A percentile compares a stretch with the other conserved stretches of the same genome.
These are phyloP conservation scores for Cryptocephalus primarius DNA, from an alignment of 2,888 invertebrate species.

Conservation along the genomic window DNA sequence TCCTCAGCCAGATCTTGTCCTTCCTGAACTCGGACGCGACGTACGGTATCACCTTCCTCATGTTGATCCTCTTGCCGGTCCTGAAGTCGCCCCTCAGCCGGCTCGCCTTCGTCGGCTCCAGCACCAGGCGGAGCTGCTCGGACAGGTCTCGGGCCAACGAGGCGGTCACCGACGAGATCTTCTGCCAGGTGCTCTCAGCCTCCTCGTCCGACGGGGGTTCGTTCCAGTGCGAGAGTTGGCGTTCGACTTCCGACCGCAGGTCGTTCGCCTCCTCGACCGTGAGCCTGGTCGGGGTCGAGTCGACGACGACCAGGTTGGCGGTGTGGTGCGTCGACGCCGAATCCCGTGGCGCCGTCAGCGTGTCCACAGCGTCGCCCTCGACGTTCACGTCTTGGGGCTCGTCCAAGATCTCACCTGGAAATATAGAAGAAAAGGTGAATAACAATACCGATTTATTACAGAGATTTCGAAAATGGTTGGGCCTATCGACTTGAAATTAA, in stretches of 20 bases:
- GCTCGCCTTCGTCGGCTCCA: conserved; percentile 92
- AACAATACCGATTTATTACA: no score
- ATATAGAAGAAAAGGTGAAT: background rate
- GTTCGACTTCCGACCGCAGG: conserved; percentile 39
- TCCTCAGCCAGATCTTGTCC: conserved; percentile 96
- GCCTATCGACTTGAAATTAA: no score
- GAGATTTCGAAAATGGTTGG: no score
- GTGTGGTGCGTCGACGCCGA: conserved; percentile 71
- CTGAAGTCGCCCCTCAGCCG: conserved; percentile 90
- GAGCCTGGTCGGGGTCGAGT: conserved; percentile 19
- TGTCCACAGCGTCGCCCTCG: conserved; percentile 64
- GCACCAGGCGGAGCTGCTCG: conserved; percentile 83
- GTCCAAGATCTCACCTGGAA: conserved; percentile 28
- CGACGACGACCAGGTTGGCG: conserved; percentile 27
- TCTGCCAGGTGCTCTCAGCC: conserved; percentile 49
- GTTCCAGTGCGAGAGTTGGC: conserved; percentile 40
- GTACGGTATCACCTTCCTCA: conserved; percentile 97
- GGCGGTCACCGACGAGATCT: conserved; percentile 47
- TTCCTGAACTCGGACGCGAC: conserved; percentile 98
- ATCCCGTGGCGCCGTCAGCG: conserved; percentile 55
- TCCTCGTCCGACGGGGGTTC: conserved; percentile 39
- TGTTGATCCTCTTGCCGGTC: conserved; percentile 93
- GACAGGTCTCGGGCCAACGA: conserved; percentile 73
- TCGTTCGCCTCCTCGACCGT: conserved; percentile 35
- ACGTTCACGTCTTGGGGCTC: conserved; percentile 45